Conservation (phyloP, 2,888 invertebrate species). For the Zelleria hepariella region DNA sequence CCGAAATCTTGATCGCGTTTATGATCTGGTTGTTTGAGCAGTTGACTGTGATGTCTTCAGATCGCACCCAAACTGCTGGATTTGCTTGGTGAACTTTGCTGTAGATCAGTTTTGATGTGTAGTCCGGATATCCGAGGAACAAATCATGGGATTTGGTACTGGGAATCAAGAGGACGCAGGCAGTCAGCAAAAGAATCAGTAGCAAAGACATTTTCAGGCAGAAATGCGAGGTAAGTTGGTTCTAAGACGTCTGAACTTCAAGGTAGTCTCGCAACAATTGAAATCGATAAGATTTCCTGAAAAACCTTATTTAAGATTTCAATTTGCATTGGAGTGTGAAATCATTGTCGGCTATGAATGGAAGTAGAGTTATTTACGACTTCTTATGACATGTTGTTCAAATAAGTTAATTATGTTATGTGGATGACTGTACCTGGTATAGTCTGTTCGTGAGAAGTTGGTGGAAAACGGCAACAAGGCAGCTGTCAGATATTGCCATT, state of each 20-base stretch:
- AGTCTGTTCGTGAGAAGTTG: neutral
- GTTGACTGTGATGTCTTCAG: slow-evolving; percentile 14
- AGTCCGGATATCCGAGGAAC: slow-evolving; percentile 38
- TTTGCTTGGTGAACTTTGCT: slow-evolving; percentile 49
- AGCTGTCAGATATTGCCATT: too few relatives aligned
- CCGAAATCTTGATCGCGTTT: slow-evolving; percentile 42
- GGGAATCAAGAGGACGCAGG: neutral
- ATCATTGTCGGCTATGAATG: neutral
- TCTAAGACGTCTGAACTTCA: neutral
- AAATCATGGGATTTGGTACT: slow-evolving; percentile 10
- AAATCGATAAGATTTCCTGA: neutral
- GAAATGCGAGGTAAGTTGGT: neutral
- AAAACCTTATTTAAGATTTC: neutral
- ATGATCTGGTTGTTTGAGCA: slow-evolving; percentile 38
- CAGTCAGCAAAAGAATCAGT: neutral
- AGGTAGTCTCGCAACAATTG: neutral
- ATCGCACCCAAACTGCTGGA: slow-evolving; percentile 32
- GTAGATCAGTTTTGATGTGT: slow-evolving; percentile 41
- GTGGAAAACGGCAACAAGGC: neutral
- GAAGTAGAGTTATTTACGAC: neutral
- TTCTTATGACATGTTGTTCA: neutral
- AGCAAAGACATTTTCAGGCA: neutral
- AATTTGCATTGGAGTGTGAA: neutral
- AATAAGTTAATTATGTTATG: neutral
- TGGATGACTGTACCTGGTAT: neutral